phyloP scores from a whole-genome alignment of 2,797 vertebrate species.

The Sus cebifrons region DNA sequence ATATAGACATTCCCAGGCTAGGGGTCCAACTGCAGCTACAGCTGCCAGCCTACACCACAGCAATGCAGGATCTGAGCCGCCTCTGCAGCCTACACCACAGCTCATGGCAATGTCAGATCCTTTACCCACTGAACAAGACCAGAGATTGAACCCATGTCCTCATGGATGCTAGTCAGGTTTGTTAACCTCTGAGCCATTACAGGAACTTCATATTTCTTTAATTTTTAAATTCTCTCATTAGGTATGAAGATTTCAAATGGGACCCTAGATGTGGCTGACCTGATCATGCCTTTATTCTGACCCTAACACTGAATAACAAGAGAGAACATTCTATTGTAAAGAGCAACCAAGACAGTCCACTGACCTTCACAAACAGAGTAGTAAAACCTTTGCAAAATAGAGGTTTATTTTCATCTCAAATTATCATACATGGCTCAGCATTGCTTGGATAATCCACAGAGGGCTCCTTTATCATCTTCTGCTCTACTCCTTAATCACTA shows the following conservation, averaged over 20 bases:
- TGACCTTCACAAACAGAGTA: not conserved
- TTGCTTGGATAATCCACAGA: not conserved
- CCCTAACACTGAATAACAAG: not conserved
- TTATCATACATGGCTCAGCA: not conserved
- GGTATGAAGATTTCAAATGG: not conserved
- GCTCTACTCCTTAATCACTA: not conserved
- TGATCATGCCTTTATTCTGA: not conserved
- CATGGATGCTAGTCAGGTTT: too few relatives aligned
- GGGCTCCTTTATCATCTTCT: not conserved
- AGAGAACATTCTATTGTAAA: not conserved
- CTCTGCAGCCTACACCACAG: too few relatives aligned
- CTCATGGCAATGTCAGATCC: too few relatives aligned
- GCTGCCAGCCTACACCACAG: too few relatives aligned
- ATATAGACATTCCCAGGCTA: too few relatives aligned
- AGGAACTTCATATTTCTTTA: not conserved
- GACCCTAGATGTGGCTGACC: not conserved
- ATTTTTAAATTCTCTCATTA: not conserved
- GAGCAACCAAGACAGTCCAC: not conserved
- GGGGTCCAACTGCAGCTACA: too few relatives aligned
- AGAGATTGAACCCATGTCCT: too few relatives aligned
- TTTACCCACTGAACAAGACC: too few relatives aligned
- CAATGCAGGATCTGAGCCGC: too few relatives aligned
- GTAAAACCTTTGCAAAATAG: not conserved
- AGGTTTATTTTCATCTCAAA: not conserved
- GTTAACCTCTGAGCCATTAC: too few relatives aligned